phyloP scores from a whole-genome alignment of 2,113 vertebrate species.

The Oreochromis niloticus region DNA sequence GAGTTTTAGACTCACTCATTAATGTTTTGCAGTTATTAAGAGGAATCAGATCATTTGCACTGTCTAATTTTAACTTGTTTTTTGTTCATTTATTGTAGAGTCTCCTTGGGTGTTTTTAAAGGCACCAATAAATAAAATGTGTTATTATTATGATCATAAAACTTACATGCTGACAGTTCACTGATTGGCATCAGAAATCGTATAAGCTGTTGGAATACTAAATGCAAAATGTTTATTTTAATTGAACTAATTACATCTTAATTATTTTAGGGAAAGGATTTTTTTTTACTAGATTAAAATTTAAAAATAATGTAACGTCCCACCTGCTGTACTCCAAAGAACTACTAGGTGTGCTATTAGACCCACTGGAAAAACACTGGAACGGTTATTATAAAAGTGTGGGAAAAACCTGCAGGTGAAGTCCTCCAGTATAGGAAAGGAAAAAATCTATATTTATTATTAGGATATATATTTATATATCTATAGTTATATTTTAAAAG shows the following conservation, averaged over 20 bases:
- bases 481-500: neutral
- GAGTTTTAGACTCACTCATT: neutral
- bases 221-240: neutral
- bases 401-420: neutral
- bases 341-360: neutral
- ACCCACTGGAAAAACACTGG: neutral
- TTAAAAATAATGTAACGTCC: neutral
- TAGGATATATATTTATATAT: neutral
- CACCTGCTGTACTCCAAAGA: neutral
- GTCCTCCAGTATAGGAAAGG: neutral
- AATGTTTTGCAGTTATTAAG: neutral
- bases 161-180: accelerated
- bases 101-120: neutral
- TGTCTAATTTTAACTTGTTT: neutral
- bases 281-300: neutral
- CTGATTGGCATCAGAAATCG: accelerated
- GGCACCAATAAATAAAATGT: neutral
- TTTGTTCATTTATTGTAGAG: neutral
- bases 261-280: neutral
- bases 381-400: neutral
- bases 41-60: neutral
- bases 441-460: neutral
- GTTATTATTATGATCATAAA: neutral
- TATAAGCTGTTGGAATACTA: neutral
- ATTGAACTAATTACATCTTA: neutral